Evolutionary conservation across 2,113 vertebrate genomes (phyloP), one percentile per base, ranked within the genome.

Genomic region (Gymnocephalus cernua): DNA sequence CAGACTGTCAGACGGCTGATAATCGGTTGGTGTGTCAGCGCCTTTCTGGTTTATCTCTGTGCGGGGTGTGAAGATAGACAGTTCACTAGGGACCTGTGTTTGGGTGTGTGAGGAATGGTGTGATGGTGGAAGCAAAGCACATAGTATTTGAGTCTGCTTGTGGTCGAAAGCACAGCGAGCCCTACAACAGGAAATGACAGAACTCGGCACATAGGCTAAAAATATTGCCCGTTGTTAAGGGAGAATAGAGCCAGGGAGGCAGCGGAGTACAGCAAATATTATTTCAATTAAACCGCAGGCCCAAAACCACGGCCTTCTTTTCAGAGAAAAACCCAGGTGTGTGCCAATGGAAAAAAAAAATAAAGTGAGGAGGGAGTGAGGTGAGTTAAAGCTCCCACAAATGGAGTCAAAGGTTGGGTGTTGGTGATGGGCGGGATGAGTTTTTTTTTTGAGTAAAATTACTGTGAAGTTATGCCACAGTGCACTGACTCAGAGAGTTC

Each of bases 161-260:
- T 86, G 86, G 89, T 80, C 38, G 15, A 75, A 48, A 74, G 79
- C 56, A 65, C 70, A 80, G 70, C 25, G 0, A 85, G 79, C 54
- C 41, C 87, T 88, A 87, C 88, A 79, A 88, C 93, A 95, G 95
- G 93, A 95, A 95, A 93, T 94, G 91, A 94, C 93, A 89, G 86
- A 94, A 94, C 88, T 88, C 78, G 54, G 84, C 73, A n/a, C 75
- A 57, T 67, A 57, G 84, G 90, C 94, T 95, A 94, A 94, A 95
- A 95, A 95, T 95, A 95, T 93, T 85, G 86, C 69, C 74, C 50
- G 91, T 93, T 94, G 94, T 95, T 94, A 83, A 88, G 91, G 92
- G 87, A 92, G 94, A 94, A 93, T 84, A 82, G 88, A 80, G 82
- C 74, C 70, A 66, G 88, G 91, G 93, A 93, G 90, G 86, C 91